phyloP scores from a whole-genome alignment of 2,113 vertebrate genomes.

The Ochotona princeps region DNA sequence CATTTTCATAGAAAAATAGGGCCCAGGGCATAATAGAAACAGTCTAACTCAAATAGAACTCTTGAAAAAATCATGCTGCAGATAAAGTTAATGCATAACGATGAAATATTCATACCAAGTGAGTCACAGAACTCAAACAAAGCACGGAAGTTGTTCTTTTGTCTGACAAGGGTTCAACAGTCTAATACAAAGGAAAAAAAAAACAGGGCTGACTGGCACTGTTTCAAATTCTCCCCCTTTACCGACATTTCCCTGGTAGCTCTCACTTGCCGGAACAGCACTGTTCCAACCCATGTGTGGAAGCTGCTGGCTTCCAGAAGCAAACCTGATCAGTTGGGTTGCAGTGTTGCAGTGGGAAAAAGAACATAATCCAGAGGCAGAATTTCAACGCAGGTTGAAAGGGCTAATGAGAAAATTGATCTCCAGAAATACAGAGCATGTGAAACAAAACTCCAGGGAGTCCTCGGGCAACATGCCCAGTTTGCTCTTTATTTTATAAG shows the following conservation, averaged over 20 bases:
- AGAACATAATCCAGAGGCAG: neutral
- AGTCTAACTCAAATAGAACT: constrained; percentile 52
- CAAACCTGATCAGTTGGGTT: neutral
- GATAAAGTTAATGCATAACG: constrained; percentile 53
- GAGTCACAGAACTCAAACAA: constrained; percentile 1
- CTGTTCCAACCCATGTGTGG: neutral
- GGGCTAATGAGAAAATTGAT: constrained; percentile 50
- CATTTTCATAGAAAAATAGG: constrained; percentile 38
- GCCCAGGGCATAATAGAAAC: constrained; percentile 53
- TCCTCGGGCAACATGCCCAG: neutral
- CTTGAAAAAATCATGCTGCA: constrained; percentile 60
- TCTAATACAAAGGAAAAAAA: constrained; percentile 23
- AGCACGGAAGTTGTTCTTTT: constrained; percentile 26
- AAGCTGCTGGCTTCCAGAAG: constrained; percentile 46
- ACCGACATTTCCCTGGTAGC: neutral
- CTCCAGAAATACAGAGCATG: constrained; percentile 44
- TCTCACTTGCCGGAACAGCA: neutral
- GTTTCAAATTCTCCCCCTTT: neutral
- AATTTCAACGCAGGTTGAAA: constrained; percentile 60
- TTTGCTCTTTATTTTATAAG: constrained; percentile 48
- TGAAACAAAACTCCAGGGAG: constrained; percentile 28
- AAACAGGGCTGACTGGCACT: neutral
- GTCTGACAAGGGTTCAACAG: neutral
- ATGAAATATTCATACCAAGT: constrained; percentile 63
- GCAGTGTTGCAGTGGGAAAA: neutral